Percentiles rank a stretch among this genome's conserved stretches.
These are phyloP conservation scores for Heliconius sara DNA, from an alignment of 2,888 invertebrate species.

Conservation along the genomic window DNA sequence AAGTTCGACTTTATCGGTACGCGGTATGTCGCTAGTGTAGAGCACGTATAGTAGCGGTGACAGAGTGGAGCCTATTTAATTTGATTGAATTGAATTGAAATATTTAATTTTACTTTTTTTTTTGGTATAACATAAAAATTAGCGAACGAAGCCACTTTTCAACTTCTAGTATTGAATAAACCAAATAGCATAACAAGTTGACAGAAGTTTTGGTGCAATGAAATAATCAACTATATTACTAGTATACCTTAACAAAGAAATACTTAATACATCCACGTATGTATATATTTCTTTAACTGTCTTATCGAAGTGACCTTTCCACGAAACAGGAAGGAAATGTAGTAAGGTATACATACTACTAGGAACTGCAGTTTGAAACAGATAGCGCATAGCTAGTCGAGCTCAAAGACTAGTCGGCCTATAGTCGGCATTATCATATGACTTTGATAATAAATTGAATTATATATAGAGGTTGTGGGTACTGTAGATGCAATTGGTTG, in stretches of 20 bases:
- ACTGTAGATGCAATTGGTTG: too few relatives aligned
- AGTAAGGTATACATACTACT: background rate
- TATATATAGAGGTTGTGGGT: background rate
- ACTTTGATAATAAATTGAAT: background rate
- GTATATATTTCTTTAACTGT: background rate
- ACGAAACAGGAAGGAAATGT: slow-evolving; percentile 19
- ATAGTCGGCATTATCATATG: background rate
- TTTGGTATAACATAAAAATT: too few relatives aligned
- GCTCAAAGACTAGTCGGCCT: background rate
- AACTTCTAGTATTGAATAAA: too few relatives aligned
- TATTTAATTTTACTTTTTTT: too few relatives aligned
- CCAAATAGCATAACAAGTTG: too few relatives aligned
- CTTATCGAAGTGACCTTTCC: background rate
- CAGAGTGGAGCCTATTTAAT: too few relatives aligned
- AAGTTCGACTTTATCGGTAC: too few relatives aligned
- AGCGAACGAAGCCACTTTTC: too few relatives aligned
- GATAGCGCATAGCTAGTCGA: slow-evolving; percentile 8
- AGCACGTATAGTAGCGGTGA: too few relatives aligned
- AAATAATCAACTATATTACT: background rate
- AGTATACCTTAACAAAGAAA: background rate
- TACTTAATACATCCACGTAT: background rate
- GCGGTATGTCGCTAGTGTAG: too few relatives aligned
- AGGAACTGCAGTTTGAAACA: slow-evolving; percentile 8
- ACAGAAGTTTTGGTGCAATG: too few relatives aligned
- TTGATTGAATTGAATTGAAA: too few relatives aligned